Conservation (phyloP, 2,888 invertebrate species). For the Nephrotoma appendiculata region DNA sequence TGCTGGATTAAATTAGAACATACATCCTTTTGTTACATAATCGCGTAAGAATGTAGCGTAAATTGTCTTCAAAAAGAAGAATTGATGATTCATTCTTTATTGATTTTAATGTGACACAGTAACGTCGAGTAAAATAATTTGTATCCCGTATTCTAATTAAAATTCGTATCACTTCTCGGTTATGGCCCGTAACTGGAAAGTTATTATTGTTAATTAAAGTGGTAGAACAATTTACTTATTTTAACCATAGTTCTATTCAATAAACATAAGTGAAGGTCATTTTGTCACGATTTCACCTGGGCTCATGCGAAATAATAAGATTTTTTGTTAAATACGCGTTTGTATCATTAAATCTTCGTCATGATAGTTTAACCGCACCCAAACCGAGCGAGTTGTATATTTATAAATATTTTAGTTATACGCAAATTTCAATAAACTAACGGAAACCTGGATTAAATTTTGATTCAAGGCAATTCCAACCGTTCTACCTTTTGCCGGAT, state of each 20-base stretch:
- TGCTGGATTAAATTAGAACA: background rate
- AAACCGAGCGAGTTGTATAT: background rate
- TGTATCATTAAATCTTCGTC: background rate
- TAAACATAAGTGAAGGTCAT: background rate
- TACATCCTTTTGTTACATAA: background rate
- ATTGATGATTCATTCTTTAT: background rate
- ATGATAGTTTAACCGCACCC: background rate
- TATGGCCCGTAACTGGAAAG: background rate
- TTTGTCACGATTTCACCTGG: background rate
- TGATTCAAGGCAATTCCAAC: conserved; percentile 36
- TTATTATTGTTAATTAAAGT: background rate
- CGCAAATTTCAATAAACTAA: background rate
- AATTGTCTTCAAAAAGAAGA: background rate
- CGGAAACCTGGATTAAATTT: background rate
- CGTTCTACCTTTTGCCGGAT: conserved; percentile 40
- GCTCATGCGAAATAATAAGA: background rate
- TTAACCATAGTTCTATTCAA: background rate
- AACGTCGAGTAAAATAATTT: background rate
- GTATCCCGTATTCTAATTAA: background rate
- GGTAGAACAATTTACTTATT: background rate
- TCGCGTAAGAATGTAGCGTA: background rate
- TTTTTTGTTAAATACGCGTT: background rate
- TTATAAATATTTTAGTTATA: background rate
- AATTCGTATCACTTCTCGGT: background rate
- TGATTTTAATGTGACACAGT: background rate